A percentile compares a stretch with the other conserved stretches of the same genome.
Evolutionary conservation across 2,797 vertebrate species (phyloP).

Genomic region (Fundulus diaphanus): DNA sequence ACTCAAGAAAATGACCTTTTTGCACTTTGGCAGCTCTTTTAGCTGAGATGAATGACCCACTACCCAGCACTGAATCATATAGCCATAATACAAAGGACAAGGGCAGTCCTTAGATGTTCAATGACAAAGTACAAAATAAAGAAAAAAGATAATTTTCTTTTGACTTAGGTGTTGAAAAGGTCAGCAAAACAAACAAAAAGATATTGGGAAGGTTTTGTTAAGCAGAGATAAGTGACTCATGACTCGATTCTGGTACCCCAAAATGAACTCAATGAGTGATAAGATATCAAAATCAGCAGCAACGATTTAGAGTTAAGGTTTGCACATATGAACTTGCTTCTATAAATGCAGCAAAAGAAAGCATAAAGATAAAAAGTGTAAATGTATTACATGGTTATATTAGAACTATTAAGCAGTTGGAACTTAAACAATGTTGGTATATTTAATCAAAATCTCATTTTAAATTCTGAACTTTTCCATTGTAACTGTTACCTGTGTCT

Average conservation of each 20-base stretch:
- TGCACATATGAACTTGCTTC: not conserved
- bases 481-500: too few relatives aligned
- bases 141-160: conserved; percentile 1
- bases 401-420: not conserved
- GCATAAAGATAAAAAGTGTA: not conserved
- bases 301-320: not conserved
- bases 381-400: not conserved
- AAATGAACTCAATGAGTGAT: not conserved
- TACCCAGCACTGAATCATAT: conserved; percentile 20
- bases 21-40: conserved; percentile 58
- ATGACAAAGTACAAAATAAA: conserved; percentile 1
- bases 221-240: not conserved
- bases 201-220: not conserved
- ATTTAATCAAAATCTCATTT: not conserved
- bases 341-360: not conserved
- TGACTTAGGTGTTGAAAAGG: not conserved
- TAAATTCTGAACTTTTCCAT: too few relatives aligned
- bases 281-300: not conserved
- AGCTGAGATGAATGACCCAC: conserved; percentile 64
- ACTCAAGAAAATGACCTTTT: conserved; percentile 39
- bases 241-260: not conserved
- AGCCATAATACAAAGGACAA: not conserved
- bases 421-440: not conserved
- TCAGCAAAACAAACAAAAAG: not conserved
- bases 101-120: not conserved